phyloP scores from a whole-genome alignment of 2,113 vertebrate genomes.

The Pterophyllum scalare region DNA sequence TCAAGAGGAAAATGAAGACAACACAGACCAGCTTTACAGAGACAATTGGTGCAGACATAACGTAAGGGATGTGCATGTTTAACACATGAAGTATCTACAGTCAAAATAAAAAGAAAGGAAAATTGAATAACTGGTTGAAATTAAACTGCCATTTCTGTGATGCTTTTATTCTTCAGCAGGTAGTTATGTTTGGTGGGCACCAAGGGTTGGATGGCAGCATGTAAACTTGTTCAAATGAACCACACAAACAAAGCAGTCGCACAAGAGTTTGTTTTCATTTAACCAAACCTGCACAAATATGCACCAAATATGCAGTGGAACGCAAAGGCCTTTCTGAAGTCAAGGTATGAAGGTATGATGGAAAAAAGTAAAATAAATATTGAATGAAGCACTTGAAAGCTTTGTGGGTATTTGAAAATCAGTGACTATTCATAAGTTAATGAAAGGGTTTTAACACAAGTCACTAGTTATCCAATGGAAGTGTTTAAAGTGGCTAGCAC shows the following conservation, averaged over 20 bases:
- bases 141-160: neutral
- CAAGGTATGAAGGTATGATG: neutral
- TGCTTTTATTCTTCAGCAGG: neutral
- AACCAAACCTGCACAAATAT: neutral
- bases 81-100: neutral
- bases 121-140: neutral
- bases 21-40: neutral
- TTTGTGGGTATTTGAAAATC: conserved; percentile 26
- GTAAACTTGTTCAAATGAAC: neutral
- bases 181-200: neutral
- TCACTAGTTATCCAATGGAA: conserved; percentile 34
- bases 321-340: neutral
- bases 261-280: neutral
- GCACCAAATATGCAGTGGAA: neutral
- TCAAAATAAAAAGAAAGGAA: neutral
- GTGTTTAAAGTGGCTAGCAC: conserved; percentile 36
- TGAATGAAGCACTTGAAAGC: conserved; percentile 14
- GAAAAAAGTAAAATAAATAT: conserved; percentile 31
- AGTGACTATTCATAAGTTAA: conserved; percentile 44
- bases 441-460: conserved; percentile 21
- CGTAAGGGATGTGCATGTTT: neutral
- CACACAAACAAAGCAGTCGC: neutral
- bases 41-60: neutral
- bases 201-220: neutral
- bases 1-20: neutral